phyloP scores from a whole-genome alignment of 2,113 vertebrate genomes.

The Oryzias woworae region DNA sequence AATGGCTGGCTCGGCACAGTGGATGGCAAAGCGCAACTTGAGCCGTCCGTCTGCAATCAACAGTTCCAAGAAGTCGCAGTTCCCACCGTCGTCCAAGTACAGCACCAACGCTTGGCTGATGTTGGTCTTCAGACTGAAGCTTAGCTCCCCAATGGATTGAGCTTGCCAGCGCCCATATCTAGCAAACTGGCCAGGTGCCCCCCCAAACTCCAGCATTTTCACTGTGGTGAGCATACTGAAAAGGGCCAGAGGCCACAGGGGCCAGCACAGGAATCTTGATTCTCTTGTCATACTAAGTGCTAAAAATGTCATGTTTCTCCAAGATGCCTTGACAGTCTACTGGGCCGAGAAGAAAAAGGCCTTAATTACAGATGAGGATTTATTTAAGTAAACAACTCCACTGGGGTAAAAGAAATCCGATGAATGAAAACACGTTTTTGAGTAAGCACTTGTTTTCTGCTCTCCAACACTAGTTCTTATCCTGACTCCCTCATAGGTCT shows the following conservation, averaged over 20 bases:
- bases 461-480: slow-evolving; percentile 59
- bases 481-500: slow-evolving; percentile 71
- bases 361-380: background rate
- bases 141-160: slow-evolving; percentile 85
- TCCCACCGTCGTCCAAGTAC: slow-evolving; percentile 91
- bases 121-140: slow-evolving; percentile 91
- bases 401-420: slow-evolving; percentile 11
- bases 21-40: slow-evolving; percentile 88
- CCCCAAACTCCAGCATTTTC: slow-evolving; percentile 85
- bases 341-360: slow-evolving; percentile 11
- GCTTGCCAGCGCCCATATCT: slow-evolving; percentile 91
- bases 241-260: slow-evolving; percentile 67
- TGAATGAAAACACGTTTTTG: slow-evolving; percentile 16
- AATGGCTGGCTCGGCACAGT: slow-evolving; percentile 87
- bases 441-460: slow-evolving; percentile 49
- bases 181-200: slow-evolving; percentile 89
- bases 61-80: slow-evolving; percentile 94
- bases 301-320: slow-evolving; percentile 14
- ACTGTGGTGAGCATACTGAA: slow-evolving; percentile 54
- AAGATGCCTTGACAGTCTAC: slow-evolving; percentile 6
- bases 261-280: slow-evolving; percentile 59
- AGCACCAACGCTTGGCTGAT: slow-evolving; percentile 86
- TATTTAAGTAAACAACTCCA: too few relatives aligned
- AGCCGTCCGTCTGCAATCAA: slow-evolving; percentile 83
- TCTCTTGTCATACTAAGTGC: slow-evolving; percentile 61